Conservation (phyloP, 2,888 invertebrate species). For the Trachelus stipa region DNA sequence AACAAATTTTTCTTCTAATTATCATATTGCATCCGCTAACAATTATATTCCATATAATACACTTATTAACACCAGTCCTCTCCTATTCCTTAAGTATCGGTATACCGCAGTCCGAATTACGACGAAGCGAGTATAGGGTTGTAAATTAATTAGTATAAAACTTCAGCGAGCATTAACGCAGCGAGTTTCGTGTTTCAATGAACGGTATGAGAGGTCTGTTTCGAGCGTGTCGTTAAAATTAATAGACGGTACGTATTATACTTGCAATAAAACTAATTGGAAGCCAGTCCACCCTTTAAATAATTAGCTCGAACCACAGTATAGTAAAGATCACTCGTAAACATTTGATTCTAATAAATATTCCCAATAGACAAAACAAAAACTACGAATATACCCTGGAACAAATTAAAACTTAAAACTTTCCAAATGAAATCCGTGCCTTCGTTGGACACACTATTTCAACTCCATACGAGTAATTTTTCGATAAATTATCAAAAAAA, state of each 20-base stretch:
- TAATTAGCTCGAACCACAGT: background rate
- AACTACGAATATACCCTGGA: background rate
- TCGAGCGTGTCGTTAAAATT: slow-evolving; percentile 35
- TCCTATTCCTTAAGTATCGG: background rate
- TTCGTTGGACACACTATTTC: no score
- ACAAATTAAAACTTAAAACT: background rate
- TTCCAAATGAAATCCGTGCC: no score
- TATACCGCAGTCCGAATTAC: background rate
- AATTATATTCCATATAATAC: no score
- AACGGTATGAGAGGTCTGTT: slow-evolving; percentile 23
- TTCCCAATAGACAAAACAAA: background rate
- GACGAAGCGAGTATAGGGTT: slow-evolving; percentile 4
- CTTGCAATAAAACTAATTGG: slow-evolving; percentile 37
- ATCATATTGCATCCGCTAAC: no score
- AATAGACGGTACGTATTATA: slow-evolving; percentile 35
- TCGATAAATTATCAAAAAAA: no score
- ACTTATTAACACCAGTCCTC: background rate
- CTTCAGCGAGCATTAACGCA: slow-evolving; percentile 28
- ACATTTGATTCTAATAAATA: background rate
- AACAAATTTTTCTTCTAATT: no score
- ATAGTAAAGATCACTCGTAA: background rate
- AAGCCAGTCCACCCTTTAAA: slow-evolving; percentile 22
- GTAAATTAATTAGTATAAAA: slow-evolving; percentile 36
- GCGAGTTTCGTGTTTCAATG: slow-evolving; percentile 32
- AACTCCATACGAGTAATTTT: no score